Percentiles rank a stretch among this genome's conserved stretches.
phyloP scores from a whole-genome alignment of 2,113 vertebrate species.

The Silurus asotus region DNA sequence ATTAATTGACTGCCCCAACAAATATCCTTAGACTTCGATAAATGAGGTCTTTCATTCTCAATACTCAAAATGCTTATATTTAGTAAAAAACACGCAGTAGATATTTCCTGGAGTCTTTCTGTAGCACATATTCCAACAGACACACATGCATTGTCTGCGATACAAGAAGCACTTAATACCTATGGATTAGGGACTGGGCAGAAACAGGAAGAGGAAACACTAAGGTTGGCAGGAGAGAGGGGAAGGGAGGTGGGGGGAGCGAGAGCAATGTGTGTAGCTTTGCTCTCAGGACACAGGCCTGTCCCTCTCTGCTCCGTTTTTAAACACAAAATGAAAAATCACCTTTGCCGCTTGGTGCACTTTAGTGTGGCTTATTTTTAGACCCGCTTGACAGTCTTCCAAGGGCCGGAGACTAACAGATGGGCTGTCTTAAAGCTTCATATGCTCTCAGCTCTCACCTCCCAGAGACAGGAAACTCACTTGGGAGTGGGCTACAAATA shows the following conservation, averaged over 20 bases:
- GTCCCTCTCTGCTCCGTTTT: constrained; percentile 68
- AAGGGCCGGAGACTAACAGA: constrained; percentile 94
- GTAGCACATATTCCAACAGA: constrained; percentile 2
- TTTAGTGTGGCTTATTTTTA: constrained; percentile 89
- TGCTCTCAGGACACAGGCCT: constrained; percentile 45
- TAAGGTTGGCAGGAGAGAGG: constrained; percentile 37
- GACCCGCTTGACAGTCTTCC: constrained; percentile 91
- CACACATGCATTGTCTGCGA: not conserved
- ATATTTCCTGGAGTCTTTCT: not conserved
- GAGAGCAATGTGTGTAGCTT: constrained; percentile 17
- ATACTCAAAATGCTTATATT: not conserved
- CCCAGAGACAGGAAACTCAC: constrained; percentile 92
- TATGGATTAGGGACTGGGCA: constrained; percentile 17
- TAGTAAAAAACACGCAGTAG: not conserved
- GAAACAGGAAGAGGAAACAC: constrained; percentile 59
- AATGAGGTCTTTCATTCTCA: not conserved
- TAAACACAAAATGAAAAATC: constrained; percentile 82
- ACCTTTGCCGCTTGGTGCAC: constrained; percentile 85
- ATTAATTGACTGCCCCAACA: not conserved
- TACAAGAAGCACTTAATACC: constrained; percentile 3
- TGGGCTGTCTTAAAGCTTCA: constrained; percentile 96
- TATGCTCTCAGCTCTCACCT: constrained; percentile 93
- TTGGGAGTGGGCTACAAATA: constrained; percentile 87
- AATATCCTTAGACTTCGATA: not conserved
- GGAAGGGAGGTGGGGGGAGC: not conserved